These are phyloP conservation scores for Pachymerium ferrugineum DNA, from an alignment of 2,888 invertebrate genomes.

Conservation along the genomic window DNA sequence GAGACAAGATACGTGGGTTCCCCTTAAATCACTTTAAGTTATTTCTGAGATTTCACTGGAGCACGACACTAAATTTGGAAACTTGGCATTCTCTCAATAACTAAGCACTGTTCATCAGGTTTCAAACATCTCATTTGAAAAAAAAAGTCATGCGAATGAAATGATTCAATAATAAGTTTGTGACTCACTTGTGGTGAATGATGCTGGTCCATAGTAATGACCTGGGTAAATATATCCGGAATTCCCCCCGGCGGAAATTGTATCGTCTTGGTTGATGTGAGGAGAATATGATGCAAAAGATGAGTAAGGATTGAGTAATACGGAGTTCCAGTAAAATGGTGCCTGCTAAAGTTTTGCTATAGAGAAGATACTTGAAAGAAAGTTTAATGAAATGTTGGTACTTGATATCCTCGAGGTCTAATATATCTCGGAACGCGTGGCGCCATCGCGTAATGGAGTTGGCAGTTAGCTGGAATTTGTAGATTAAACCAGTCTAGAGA, in stretches of 20 bases:
- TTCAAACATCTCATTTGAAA: neutral
- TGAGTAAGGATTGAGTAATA: neutral
- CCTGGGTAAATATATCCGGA: neutral
- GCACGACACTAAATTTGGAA: neutral
- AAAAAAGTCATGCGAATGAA: neutral
- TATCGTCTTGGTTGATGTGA: neutral
- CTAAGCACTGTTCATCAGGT: neutral
- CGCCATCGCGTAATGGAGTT: slow-evolving; percentile 10
- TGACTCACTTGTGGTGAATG: neutral
- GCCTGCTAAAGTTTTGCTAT: neutral
- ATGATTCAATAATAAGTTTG: neutral
- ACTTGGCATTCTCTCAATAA: slow-evolving; percentile 4
- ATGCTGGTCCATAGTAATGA: neutral
- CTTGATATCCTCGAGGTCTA: neutral
- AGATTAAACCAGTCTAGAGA: neutral
- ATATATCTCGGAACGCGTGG: neutral
- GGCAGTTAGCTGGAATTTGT: slow-evolving; percentile 16
- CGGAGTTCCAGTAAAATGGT: neutral
- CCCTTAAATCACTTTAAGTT: too few species aligned
- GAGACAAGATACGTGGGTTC: too few species aligned
- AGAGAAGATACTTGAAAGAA: neutral
- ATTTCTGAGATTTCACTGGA: neutral
- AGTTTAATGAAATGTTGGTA: neutral
- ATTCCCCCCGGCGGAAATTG: neutral
- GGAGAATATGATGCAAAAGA: too few species aligned